Evolutionary conservation across 2,888 invertebrate species (phyloP).

Genomic region (Timema podura): DNA sequence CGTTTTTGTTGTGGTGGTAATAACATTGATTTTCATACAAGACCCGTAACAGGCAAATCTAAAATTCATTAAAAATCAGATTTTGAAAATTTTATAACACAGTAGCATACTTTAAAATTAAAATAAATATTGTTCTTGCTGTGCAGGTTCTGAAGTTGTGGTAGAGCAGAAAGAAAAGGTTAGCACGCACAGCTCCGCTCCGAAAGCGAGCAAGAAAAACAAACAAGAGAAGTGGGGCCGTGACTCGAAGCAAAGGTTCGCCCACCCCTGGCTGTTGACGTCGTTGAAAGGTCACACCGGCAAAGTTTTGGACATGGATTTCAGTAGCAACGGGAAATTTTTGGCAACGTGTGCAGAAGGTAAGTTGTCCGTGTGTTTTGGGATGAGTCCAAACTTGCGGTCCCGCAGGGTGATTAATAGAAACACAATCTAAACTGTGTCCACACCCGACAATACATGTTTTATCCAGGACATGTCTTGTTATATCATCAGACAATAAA

Average conservation of each 20-base stretch:
- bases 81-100: no score
- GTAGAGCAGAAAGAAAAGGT: slow-evolving; percentile 42
- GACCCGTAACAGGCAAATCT: no score
- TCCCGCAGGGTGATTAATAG: no score
- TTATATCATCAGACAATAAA: no score
- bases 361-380: slow-evolving; percentile 45
- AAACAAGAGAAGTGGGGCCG: slow-evolving; percentile 37
- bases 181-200: slow-evolving; percentile 40
- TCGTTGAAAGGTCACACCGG: slow-evolving; percentile 80
- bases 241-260: slow-evolving; percentile 51
- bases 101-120: neutral
- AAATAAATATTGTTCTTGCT: slow-evolving; percentile 21
- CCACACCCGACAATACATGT: no score
- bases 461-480: no score
- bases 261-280: slow-evolving; percentile 76
- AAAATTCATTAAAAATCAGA: no score
- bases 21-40: no score
- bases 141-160: slow-evolving; percentile 14
- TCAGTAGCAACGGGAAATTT: slow-evolving; percentile 81
- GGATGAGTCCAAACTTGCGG: no score
- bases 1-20: no score
- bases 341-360: slow-evolving; percentile 81
- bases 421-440: no score
- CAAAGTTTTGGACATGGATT: slow-evolving; percentile 69
- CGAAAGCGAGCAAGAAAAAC: slow-evolving; percentile 49